Evolutionary conservation across 2,888 invertebrate species (phyloP), one percentile per base, ranked within the genome.

Genomic region (Dryobota labecula): DNA sequence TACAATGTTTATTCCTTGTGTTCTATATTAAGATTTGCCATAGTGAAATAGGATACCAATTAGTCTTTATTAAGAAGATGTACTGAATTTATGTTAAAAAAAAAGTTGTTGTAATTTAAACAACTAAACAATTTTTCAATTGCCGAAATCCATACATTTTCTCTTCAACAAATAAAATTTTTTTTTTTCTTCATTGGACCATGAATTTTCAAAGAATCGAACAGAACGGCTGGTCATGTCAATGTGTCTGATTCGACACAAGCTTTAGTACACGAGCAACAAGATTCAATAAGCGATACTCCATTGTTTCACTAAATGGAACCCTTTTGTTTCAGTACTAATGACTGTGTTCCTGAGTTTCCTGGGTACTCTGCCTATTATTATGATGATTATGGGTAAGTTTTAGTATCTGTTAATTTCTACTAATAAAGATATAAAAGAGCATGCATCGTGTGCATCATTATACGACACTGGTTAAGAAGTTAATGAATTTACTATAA

Each of bases 321-420:
- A 66, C 45, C 2, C 13, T 62, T 80, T 94, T 92, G 91, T 94
- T 97, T 91, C 96, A 97, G 97, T 97, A 90, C 91, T 97, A 75
- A 97, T 97, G 92, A 97, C 97, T 1, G 96, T 97, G 82, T 96
- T 97, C 82, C 96, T 98, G 84, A 96, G 97, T 54, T 96, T 97
- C 86, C 93, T 98, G 65, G 97, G 97, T 2, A 96, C 97, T n/a
- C 92, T 98, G 82, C 98, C 98, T 30, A 96, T 98, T 69, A 94
- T 97, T 80, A 98, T 98, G 98, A 96, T 98, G 80, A 97, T 98
- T 69, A 97, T 98, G 96, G 98, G 98, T 98, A 91, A 97, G 97
- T 84, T 60, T 56, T 33, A 30, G 8, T 18, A 0, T 30, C 18
- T 30, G 3, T 30, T 30, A 30, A 1, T 53, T 8, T 53, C 18